These are phyloP conservation scores for Hyposmocoma kahamanoa DNA, from an alignment of 1,140 invertebrate species.

Conservation along the genomic window DNA sequence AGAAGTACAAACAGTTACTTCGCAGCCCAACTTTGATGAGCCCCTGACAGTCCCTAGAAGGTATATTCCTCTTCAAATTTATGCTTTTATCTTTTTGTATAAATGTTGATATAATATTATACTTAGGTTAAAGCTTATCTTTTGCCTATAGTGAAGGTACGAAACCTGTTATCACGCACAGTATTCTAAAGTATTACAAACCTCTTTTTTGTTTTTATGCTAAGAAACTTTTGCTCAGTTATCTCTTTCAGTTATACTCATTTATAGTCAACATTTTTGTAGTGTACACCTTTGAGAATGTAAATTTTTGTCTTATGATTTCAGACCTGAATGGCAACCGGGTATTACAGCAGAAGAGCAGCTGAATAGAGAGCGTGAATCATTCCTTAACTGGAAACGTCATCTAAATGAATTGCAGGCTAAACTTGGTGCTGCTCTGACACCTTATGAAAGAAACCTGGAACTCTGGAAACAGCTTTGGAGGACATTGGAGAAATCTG, in stretches of 20 bases:
- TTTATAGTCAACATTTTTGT: too few relatives aligned
- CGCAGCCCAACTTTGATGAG: conserved; percentile 63
- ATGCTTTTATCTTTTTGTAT: too few relatives aligned
- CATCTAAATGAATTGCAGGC: conserved; percentile 83
- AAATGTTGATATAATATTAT: too few relatives aligned
- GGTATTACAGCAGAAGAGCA: conserved; percentile 86
- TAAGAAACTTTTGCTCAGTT: too few relatives aligned
- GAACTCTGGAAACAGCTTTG: conserved; percentile 99
- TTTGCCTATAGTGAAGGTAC: too few relatives aligned
- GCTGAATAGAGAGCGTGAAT: conserved; percentile 82
- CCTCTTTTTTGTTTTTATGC: too few relatives aligned
- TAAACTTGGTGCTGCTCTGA: conserved; percentile 86
- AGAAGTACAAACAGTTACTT: conserved; percentile 46
- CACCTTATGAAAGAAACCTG: conserved; percentile 98
- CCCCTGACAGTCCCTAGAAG: conserved; percentile 65
- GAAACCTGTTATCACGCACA: too few relatives aligned
- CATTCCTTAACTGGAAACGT: conserved; percentile 92
- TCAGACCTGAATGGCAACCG: conserved; percentile 86
- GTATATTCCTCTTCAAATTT: conserved; percentile 32
- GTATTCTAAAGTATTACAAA: too few relatives aligned
- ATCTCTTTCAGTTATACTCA: too few relatives aligned
- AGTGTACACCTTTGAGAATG: too few relatives aligned
- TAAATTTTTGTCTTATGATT: conserved; percentile 1
- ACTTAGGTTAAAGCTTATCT: too few relatives aligned
- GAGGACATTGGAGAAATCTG: conserved; percentile 97